Evolutionary conservation across 2,888 invertebrate species (phyloP), one percentile per base, ranked within the genome.

Genomic region (Cheilosia vernalis): DNA sequence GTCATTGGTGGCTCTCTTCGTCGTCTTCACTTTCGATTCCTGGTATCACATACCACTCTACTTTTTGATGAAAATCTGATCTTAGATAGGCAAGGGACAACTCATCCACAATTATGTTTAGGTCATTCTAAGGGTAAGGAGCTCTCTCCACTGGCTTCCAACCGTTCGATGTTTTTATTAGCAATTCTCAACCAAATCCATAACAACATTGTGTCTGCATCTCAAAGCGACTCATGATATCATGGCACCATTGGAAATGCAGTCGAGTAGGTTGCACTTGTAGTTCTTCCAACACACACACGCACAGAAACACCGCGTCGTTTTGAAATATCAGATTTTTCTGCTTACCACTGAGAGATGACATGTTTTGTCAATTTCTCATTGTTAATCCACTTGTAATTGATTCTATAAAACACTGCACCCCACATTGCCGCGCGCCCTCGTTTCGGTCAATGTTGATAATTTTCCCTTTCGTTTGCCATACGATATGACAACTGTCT

Each of bases 391-490:
- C 63, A 56, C 55, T 69, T 78, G 78, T 78, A 78, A 78, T 49
- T 63, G 78, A 78, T 40, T 78, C 78, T 51, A 40, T 24, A 56
- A 42, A 33, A 21, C 44, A 56, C 24, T 13, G 33, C 7, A 42
- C 60, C 37, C 21, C 33, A 40, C 67, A 33, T 15, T 10, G 3
- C 44, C 33, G n/a, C 7, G 24, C 42, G 42, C 17, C 19, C n/a
- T 17, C 33, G 61, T 53, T 70, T 77, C 13, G 37, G 82, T 66
- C 67, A 83, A 40, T 55, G 60, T 17, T 37, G 61, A 67, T 64
- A 47, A 64, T 69, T 84, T 84, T 84, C 80, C 79, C 74, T 84
- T 84, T 84, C 80, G 53, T 80, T 80, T 76, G 74, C 53, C 27
- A 74, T 33, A 69, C 17, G 74, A 70, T 79, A 84, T 84, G 84